These are phyloP conservation scores for Cenopis cana DNA, from an alignment of 2,888 invertebrate genomes.

Conservation along the genomic window DNA sequence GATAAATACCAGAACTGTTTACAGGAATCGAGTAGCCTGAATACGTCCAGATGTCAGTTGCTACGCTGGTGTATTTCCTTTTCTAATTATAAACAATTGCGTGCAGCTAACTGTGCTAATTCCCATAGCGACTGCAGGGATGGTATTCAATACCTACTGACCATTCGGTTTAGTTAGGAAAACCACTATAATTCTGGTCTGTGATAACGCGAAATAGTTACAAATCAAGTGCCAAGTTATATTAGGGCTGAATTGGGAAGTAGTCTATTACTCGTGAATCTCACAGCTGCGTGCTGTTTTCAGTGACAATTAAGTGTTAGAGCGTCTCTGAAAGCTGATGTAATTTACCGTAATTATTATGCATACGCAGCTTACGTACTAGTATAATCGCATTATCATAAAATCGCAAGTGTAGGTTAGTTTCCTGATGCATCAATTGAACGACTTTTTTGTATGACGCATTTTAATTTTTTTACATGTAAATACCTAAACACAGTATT, in stretches of 20 bases:
- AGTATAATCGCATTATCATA: too few species aligned
- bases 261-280: too few species aligned
- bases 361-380: too few species aligned
- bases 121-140: slow-evolving; percentile 48
- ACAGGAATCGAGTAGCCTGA: slow-evolving; percentile 26
- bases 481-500: too few species aligned
- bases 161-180: not conserved
- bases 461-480: too few species aligned
- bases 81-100: slow-evolving; percentile 53
- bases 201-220: not conserved
- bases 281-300: not conserved
- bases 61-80: slow-evolving; percentile 49
- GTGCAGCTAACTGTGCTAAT: slow-evolving; percentile 64
- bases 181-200: not conserved
- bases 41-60: slow-evolving; percentile 44
- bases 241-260: not conserved
- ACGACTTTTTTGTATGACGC: too few species aligned
- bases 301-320: too few species aligned
- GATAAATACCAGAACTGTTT: slow-evolving; percentile 22
- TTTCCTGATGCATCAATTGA: too few species aligned
- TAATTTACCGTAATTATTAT: too few species aligned
- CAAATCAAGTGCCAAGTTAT: not conserved
- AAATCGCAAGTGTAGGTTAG: too few species aligned
- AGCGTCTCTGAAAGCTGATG: too few species aligned
- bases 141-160: not conserved